A percentile compares a stretch with the other conserved stretches of the same genome.
Conservation (phyloP, 2,797 vertebrate genomes). For the Spheniscus humboldti region DNA sequence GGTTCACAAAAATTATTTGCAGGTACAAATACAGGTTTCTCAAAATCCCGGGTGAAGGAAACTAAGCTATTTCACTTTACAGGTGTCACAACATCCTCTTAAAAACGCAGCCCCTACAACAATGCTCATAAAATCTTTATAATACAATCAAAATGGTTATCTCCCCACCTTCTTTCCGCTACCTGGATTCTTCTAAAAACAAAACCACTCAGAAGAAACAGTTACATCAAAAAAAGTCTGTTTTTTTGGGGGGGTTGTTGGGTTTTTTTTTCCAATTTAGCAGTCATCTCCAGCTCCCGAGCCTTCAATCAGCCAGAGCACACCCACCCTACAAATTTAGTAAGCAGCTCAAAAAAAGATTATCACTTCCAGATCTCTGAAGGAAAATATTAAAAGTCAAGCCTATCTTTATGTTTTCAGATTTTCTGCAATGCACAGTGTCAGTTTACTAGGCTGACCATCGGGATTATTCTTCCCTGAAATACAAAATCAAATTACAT, state of each 20-base stretch:
- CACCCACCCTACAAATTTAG: not conserved
- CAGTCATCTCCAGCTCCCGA: not conserved
- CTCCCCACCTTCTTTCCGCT: not conserved
- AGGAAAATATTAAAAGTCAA: not conserved
- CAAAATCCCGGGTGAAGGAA: not conserved
- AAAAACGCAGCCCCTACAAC: not conserved
- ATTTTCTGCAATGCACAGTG: not conserved
- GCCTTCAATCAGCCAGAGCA: not conserved
- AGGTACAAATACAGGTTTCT: not conserved
- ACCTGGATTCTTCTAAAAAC: not conserved
- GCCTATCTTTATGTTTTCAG: not conserved
- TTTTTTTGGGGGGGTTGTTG: fast-evolving
- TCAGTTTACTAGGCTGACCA: not conserved
- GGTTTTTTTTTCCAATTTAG: not conserved
- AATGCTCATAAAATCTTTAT: not conserved
- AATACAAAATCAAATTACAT: not conserved
- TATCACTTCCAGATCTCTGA: not conserved
- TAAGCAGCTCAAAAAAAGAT: not conserved
- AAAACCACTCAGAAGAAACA: not conserved
- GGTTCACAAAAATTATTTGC: not conserved
- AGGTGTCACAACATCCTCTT: not conserved
- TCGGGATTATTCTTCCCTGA: not conserved
- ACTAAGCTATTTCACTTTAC: not conserved
- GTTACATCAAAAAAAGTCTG: not conserved
- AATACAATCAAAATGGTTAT: not conserved